Conservation (phyloP, 1,140 invertebrate species). For the Meteorus sp. region DNA sequence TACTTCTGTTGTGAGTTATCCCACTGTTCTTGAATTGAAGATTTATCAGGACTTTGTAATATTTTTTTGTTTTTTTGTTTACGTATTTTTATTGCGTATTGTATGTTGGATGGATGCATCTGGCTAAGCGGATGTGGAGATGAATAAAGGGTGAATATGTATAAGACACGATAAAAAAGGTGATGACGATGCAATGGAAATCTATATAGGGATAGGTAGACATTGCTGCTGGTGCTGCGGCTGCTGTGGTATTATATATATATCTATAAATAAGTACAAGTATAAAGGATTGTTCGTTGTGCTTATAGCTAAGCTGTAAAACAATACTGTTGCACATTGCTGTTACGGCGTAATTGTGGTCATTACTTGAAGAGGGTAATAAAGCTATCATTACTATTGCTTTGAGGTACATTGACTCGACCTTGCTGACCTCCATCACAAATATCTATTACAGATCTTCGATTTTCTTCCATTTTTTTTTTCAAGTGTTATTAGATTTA, state of each 20-base stretch:
- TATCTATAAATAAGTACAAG: no score
- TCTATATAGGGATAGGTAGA: neutral
- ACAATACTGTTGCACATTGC: conserved; percentile 6
- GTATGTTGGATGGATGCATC: no score
- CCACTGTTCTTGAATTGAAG: neutral
- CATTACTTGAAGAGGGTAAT: conserved; percentile 27
- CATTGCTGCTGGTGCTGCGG: no score
- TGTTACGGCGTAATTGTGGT: conserved; percentile 18
- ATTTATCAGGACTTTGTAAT: neutral
- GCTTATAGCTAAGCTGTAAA: neutral
- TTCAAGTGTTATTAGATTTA: neutral
- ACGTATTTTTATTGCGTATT: no score
- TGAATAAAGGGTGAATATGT: neutral
- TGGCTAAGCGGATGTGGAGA: conserved; percentile 2
- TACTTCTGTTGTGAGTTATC: neutral
- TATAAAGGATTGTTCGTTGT: no score
- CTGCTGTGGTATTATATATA: no score
- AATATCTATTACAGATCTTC: conserved; percentile 12
- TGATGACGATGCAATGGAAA: neutral
- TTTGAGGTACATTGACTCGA: conserved; percentile 26
- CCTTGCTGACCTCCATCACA: conserved; percentile 42
- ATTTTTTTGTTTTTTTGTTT: neutral
- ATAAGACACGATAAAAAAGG: no score
- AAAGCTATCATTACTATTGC: conserved; percentile 36
- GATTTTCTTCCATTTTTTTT: neutral